phyloP scores from a whole-genome alignment of 1,140 invertebrate species.

The Berghia stephanieae region DNA sequence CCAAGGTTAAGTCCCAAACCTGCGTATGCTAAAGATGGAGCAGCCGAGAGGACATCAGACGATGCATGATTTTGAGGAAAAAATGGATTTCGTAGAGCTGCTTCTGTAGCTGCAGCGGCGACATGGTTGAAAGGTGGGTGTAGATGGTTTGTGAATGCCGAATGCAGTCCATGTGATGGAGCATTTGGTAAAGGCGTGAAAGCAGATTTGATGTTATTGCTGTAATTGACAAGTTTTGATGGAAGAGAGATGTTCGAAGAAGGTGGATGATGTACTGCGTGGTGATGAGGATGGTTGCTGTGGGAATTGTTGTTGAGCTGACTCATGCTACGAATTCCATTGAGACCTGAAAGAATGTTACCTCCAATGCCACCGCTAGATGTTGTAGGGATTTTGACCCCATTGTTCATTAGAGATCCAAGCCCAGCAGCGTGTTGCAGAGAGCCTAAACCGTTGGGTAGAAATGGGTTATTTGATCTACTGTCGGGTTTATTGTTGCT shows the following conservation, averaged over 20 bases:
- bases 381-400: too few relatives aligned
- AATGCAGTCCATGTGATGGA: slow-evolving; percentile 50
- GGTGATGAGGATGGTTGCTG: too few relatives aligned
- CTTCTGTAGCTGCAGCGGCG: slow-evolving; percentile 32
- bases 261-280: too few relatives aligned
- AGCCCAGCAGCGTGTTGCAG: too few relatives aligned
- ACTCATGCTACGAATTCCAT: too few relatives aligned
- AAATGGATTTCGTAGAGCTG: slow-evolving; percentile 44
- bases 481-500: slow-evolving; percentile 9
- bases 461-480: slow-evolving; percentile 26
- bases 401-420: too few relatives aligned
- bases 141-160: slow-evolving; percentile 59
- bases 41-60: slow-evolving; percentile 34
- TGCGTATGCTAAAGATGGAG: slow-evolving; percentile 41
- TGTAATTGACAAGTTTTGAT: slow-evolving; percentile 40
- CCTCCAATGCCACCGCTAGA: too few relatives aligned
- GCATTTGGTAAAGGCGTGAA: slow-evolving; percentile 58
- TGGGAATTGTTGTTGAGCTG: too few relatives aligned
- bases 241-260: slow-evolving; percentile 11
- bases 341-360: too few relatives aligned
- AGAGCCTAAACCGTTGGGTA: slow-evolving; percentile 34
- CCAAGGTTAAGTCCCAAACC: slow-evolving; percentile 37
- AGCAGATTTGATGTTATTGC: slow-evolving; percentile 58
- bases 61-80: slow-evolving; percentile 40
- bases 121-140: slow-evolving; percentile 39